Evolutionary conservation across 2,888 invertebrate genomes (phyloP).

Genomic region (Eupithecia exiguata): DNA sequence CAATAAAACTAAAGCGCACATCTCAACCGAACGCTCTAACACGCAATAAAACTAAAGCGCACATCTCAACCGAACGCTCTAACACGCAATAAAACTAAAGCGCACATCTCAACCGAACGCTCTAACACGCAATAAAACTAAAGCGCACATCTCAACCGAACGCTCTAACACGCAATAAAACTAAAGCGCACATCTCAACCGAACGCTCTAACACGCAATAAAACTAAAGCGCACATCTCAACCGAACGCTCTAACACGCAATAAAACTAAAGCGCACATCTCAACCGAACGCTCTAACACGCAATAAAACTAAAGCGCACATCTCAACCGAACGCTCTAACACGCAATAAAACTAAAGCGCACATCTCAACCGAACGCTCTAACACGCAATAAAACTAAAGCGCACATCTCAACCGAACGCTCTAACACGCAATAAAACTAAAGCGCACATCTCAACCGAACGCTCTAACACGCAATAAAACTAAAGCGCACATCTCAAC

Average conservation of each 20-base stretch:
- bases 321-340: neutral
- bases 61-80: neutral
- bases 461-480: no score
- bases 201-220: no score
- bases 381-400: neutral
- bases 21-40: neutral
- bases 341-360: neutral
- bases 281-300: no score
- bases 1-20: neutral
- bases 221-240: neutral
- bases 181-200: neutral
- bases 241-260: no score
- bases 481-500: neutral
- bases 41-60: neutral
- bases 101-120: neutral
- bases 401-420: neutral
- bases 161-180: no score
- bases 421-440: neutral
- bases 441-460: neutral
- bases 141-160: neutral
- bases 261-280: neutral
- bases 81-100: neutral
- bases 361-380: neutral
- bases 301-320: neutral
- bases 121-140: neutral